A percentile compares a stretch with the other conserved stretches of the same genome.
Conservation (phyloP, 2,888 invertebrate genomes). For the Megalurothrips usitatus region DNA sequence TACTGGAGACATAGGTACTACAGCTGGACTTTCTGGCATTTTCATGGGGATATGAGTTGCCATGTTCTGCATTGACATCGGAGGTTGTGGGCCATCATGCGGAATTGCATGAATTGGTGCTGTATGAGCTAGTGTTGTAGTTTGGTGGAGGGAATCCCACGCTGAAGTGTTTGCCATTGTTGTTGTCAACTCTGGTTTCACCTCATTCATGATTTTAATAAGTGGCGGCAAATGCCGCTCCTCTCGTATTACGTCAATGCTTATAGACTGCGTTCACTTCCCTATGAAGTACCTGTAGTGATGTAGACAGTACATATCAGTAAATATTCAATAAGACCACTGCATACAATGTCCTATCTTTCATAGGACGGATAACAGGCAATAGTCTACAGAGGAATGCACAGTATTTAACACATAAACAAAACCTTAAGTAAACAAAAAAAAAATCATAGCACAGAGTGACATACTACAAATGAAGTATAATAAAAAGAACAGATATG, state of each 20-base stretch:
- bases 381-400: too few relatives aligned
- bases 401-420: background rate
- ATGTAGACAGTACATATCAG: too few relatives aligned
- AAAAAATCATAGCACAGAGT: background rate
- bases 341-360: too few relatives aligned
- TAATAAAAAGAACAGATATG: too few relatives aligned
- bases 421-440: background rate
- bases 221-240: slow-evolving; percentile 45
- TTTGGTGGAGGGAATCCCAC: slow-evolving; percentile 44
- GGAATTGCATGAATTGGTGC: slow-evolving; percentile 46
- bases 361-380: too few relatives aligned
- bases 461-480: background rate
- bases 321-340: too few relatives aligned
- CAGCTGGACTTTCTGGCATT: slow-evolving; percentile 34
- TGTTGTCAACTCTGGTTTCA: background rate
- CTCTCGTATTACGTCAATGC: slow-evolving; percentile 48
- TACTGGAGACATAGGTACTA: slow-evolving; percentile 31
- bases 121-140: slow-evolving; percentile 32
- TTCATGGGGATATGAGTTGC: slow-evolving; percentile 35
- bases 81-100: slow-evolving; percentile 46
- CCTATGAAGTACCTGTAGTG: too few relatives aligned
- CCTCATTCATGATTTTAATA: background rate
- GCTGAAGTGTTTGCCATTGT: slow-evolving; percentile 43
- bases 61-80: slow-evolving; percentile 34
- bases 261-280: slow-evolving; percentile 31